Evolutionary conservation across 2,888 invertebrate genomes (phyloP), one percentile per base, ranked within the genome.

Genomic region (Endotricha flammealis): DNA sequence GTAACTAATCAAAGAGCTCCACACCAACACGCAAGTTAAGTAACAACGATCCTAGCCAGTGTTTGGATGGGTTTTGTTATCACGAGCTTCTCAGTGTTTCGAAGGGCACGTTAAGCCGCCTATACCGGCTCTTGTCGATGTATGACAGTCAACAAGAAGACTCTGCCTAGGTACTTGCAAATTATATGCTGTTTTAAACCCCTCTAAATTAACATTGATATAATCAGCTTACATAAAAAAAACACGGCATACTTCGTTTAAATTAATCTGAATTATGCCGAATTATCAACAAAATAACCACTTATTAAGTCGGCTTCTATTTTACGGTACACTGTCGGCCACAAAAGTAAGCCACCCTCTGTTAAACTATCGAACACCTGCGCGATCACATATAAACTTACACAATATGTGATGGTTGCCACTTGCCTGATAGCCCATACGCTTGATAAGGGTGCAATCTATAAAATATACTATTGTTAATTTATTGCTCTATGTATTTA

Each of bases 231-330:
- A 32, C 7, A 33, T 25, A 16, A 29, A 28, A 50, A 55, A 53
- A 58, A 50, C 48, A 46, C 48, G 39, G 42, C 44, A 55, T 55
- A 57, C 53, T 50, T 44, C 40, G 41, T 43, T 38, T 50, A 54
- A 57, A 65, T 64, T 69, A 75, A 74, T 66, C 70, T 56, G 47
- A 57, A 60, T 51, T 60, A 52, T 48, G 46, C 51, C 40, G 57
- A 47, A 66, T 74, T 68, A 74, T 71, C 63, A 55, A 47, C 68
- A 73, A 76, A 81, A 79, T 67, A 78, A 74, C 74, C 69, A 72
- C 73, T 79, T 77, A 81, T 77, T 78, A 68, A 67, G 76, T 74
- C 78, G 68, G 69, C 63, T 77, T 67, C 54, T 57, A 75, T 78
- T 79, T 78, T 66, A 77, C 75, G 76, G 64, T 65, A 69, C 68